A percentile compares a stretch with the other conserved stretches of the same genome.
These are phyloP conservation scores for Apomyelois bistriatella DNA, from an alignment of 2,888 invertebrate genomes.

Conservation along the genomic window DNA sequence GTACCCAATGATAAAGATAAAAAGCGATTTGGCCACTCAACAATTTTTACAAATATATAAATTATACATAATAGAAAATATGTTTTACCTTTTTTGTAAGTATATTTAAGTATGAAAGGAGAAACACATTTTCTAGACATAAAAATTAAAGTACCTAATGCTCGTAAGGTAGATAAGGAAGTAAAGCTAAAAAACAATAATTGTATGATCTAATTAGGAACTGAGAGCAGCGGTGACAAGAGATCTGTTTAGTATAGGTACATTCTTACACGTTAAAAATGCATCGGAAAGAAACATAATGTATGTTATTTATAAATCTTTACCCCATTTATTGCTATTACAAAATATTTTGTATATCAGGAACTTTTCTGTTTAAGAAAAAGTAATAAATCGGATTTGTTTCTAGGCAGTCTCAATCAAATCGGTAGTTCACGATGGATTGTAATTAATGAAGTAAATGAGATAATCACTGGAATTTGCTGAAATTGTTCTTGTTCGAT, in stretches of 20 bases:
- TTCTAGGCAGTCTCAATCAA: slow-evolving; percentile 22
- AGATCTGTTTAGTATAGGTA: slow-evolving; percentile 62
- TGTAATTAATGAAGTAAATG: neutral
- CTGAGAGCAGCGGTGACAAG: slow-evolving; percentile 73
- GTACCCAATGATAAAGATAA: slow-evolving; percentile 41
- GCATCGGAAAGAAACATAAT: slow-evolving; percentile 54
- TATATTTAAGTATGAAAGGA: slow-evolving; percentile 24
- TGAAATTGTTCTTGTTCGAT: neutral
- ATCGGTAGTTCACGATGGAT: slow-evolving; percentile 9
- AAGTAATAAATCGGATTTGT: slow-evolving; percentile 16
- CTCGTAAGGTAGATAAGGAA: slow-evolving; percentile 41
- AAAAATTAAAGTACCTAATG: slow-evolving; percentile 23
- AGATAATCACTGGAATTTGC: neutral
- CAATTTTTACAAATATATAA: slow-evolving; percentile 50
- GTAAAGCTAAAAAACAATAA: slow-evolving; percentile 61
- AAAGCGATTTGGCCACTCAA: slow-evolving; percentile 70
- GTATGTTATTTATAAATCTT: slow-evolving; percentile 22
- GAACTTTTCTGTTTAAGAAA: slow-evolving; percentile 30
- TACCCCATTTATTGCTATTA: slow-evolving; percentile 22
- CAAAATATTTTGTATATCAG: slow-evolving; percentile 31
- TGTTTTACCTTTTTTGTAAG: slow-evolving; percentile 40
- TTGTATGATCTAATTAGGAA: slow-evolving; percentile 75
- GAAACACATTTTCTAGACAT: slow-evolving; percentile 28
- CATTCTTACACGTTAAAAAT: slow-evolving; percentile 62
- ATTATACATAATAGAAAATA: slow-evolving; percentile 50